Evolutionary conservation across 1,140 invertebrate genomes (phyloP), one percentile per base, ranked within the genome.

Genomic region (Aleiodes sp.): DNA sequence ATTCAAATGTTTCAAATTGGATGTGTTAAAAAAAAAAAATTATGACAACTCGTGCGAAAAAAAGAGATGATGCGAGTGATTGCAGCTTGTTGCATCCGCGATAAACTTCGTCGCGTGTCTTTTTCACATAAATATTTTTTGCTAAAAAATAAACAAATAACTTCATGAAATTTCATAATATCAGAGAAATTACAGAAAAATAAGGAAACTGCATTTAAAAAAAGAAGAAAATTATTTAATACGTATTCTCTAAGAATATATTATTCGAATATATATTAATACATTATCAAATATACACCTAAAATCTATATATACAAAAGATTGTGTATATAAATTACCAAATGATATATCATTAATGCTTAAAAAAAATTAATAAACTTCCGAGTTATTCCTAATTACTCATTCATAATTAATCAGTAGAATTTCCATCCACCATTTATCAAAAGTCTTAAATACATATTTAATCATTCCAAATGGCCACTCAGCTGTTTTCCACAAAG

Each of bases 161-260:
- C 89, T 74, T 93, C 92, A 92, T 92, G 93, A 84, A 86, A 87
- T 80, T 86, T 92, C 73, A 91, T 93, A 87, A 84, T 83, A 89
- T 87, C 76, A 84, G 73, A 76, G 63, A 72, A 66, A 68, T 52
- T 56, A 65, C 6, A 31, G 14, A 62, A 57, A 71, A 46, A 73
- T 9, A 61, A 29, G 41, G 59, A 68, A 68, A 66, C 19, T 70
- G 46, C 33, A 41, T n/a, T 66, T 65, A 70, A 14, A 62, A 57
- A 71, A 46, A 73, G 10, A 61, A 29, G 41, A 64, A 68, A 68
- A 66, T 29, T 70, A 65, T 68, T 63, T 57, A 46, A 41, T 62
- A 41, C 52, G 39, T 66, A 72, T 56, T 62, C 33, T 70, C 21
- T 26, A 29, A 59, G 12, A 57, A 31, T 35, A 19, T 76, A 76